Evolutionary conservation across 2,888 invertebrate species (phyloP).

Genomic region (Diadegma fenestrale): DNA sequence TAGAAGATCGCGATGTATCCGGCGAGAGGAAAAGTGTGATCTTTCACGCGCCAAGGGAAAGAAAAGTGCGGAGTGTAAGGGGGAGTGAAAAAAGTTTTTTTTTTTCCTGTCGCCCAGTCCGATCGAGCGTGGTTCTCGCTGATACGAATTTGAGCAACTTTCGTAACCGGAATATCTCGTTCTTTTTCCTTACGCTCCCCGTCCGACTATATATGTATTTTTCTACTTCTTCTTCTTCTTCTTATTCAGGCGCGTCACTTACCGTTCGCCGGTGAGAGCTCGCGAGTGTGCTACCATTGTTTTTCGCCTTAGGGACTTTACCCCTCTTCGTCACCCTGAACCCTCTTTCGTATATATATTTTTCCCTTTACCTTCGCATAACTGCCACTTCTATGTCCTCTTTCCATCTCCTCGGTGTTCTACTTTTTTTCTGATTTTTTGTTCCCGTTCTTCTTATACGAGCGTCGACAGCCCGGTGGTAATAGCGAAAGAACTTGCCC

Average conservation of each 20-base stretch:
- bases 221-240: constrained; percentile 26
- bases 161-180: constrained; percentile 49
- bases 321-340: constrained; percentile 17
- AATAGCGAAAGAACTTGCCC: constrained; percentile 30
- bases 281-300: constrained; percentile 46
- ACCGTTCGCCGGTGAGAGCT: constrained; percentile 35
- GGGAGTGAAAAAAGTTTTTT: background rate
- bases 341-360: constrained; percentile 30
- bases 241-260: constrained; percentile 52
- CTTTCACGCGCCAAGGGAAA: constrained; percentile 13
- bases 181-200: constrained; percentile 21
- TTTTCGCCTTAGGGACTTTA: constrained; percentile 56
- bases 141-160: constrained; percentile 68
- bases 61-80: constrained; percentile 1
- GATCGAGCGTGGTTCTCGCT: constrained; percentile 56
- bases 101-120: constrained; percentile 37
- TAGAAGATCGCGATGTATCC: constrained; percentile 31
- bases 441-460: constrained; percentile 27
- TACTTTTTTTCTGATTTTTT: constrained; percentile 34
- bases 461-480: constrained; percentile 24
- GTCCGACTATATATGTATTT: background rate
- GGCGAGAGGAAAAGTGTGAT: constrained; percentile 36
- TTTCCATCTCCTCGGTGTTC: constrained; percentile 27
- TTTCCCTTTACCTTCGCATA: constrained; percentile 36
- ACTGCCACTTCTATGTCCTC: constrained; percentile 31